A percentile compares a stretch with the other conserved stretches of the same genome.
Conservation (phyloP, 2,888 invertebrate species). For the Synergus itoensis region DNA sequence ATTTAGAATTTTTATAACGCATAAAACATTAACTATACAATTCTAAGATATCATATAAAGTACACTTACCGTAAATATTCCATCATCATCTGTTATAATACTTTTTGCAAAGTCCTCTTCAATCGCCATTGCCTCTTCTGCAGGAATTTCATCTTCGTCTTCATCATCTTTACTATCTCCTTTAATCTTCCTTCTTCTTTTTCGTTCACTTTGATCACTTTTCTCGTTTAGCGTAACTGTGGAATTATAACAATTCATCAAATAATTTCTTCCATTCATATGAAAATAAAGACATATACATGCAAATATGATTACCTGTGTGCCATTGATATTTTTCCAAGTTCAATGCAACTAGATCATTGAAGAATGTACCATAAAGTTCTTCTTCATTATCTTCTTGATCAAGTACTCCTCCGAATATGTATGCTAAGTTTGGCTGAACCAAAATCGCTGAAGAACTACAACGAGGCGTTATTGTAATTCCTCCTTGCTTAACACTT, state of each 20-base stretch:
- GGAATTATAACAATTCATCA: background rate
- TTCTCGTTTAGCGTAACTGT: constrained; percentile 11
- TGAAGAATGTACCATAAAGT: constrained; percentile 88
- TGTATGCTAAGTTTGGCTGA: constrained; percentile 84
- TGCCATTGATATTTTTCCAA: constrained; percentile 88
- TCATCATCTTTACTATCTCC: constrained; percentile 70
- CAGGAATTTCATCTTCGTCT: constrained; percentile 64
- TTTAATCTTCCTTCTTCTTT: constrained; percentile 77
- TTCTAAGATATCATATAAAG: too few species aligned
- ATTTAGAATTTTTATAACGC: constrained; percentile 66
- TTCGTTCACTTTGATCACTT: constrained; percentile 57
- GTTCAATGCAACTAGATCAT: constrained; percentile 88
- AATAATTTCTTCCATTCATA: background rate
- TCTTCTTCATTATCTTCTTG: constrained; percentile 87
- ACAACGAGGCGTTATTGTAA: constrained; percentile 82
- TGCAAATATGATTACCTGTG: constrained; percentile 76
- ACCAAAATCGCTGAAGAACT: constrained; percentile 85
- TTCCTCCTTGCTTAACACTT: constrained; percentile 83
- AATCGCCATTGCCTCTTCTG: constrained; percentile 70
- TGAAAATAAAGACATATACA: background rate
- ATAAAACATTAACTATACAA: too few species aligned
- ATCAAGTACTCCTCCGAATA: constrained; percentile 94
- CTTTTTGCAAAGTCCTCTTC: constrained; percentile 53
- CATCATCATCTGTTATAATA: constrained; percentile 86
- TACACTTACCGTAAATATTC: constrained; percentile 86